These are phyloP conservation scores for Octodonta nipae DNA, from an alignment of 2,888 invertebrate genomes.

Conservation along the genomic window DNA sequence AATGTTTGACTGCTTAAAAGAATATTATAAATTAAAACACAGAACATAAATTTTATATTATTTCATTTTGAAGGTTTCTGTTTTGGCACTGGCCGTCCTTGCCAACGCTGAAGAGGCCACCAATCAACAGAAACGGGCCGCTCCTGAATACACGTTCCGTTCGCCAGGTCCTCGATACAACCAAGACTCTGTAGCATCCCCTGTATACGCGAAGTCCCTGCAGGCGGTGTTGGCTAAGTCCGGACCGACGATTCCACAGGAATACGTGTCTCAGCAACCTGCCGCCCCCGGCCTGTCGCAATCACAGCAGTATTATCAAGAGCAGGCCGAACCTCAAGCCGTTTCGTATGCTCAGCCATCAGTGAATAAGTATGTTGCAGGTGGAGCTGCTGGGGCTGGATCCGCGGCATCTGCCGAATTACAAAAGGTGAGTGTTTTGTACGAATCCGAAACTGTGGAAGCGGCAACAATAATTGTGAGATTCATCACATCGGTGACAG, in stretches of 20 bases:
- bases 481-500: too few species aligned
- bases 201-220: constrained; percentile 7
- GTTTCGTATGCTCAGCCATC: constrained; percentile 15
- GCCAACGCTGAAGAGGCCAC: constrained; percentile 13
- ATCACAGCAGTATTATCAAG: constrained; percentile 16
- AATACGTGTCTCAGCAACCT: constrained; percentile 10
- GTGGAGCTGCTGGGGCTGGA: too few species aligned
- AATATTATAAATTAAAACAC: too few species aligned
- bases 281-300: too few species aligned
- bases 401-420: too few species aligned
- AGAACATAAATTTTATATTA: too few species aligned
- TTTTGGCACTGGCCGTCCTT: constrained; percentile 14
- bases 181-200: neutral
- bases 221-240: constrained; percentile 6
- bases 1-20: too few species aligned
- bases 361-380: too few species aligned
- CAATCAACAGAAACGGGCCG: constrained; percentile 19
- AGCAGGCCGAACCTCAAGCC: constrained; percentile 12
- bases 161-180: constrained; percentile 9
- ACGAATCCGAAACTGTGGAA: too few species aligned
- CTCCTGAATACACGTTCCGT: constrained; percentile 9
- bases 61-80: constrained; percentile 14
- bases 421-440: too few species aligned
- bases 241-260: constrained; percentile 8
- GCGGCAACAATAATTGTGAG: too few species aligned